Evolutionary conservation across 2,888 invertebrate genomes (phyloP).

Genomic region (Aspidiotus rigidus): DNA sequence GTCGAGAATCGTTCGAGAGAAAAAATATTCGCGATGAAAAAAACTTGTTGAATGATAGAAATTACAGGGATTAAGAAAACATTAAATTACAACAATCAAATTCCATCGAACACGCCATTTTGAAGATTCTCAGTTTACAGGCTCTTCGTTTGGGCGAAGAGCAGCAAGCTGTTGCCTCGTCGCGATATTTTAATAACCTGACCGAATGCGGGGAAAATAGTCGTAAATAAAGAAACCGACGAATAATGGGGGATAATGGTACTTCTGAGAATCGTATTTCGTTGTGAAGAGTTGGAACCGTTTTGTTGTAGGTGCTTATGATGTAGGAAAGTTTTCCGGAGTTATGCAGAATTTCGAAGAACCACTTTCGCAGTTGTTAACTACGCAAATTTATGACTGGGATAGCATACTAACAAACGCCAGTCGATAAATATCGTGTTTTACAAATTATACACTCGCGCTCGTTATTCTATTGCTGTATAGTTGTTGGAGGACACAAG

Average conservation of each 20-base stretch:
- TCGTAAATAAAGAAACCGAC: conserved; percentile 4
- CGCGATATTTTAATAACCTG: conserved; percentile 2
- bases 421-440: conserved; percentile 4
- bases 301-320: neutral
- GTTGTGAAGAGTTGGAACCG: neutral
- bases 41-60: too few relatives aligned
- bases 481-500: too few relatives aligned
- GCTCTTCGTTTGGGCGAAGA: too few relatives aligned
- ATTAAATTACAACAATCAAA: too few relatives aligned
- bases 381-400: neutral
- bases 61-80: too few relatives aligned
- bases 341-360: conserved; percentile 1
- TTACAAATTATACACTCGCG: neutral
- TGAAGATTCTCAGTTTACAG: too few relatives aligned
- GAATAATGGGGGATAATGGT: conserved; percentile 4
- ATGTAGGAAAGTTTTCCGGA: neutral
- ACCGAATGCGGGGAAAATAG: conserved; percentile 1
- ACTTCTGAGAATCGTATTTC: conserved; percentile 4
- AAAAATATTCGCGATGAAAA: too few relatives aligned
- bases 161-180: neutral
- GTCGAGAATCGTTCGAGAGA: too few relatives aligned
- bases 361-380: conserved; percentile 4
- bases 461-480: too few relatives aligned
- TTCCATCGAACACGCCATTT: too few relatives aligned
- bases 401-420: neutral